Evolutionary conservation across 53 echinoderm and acorn worm species (phyloP).

Genomic region (Zoroaster sp.): DNA sequence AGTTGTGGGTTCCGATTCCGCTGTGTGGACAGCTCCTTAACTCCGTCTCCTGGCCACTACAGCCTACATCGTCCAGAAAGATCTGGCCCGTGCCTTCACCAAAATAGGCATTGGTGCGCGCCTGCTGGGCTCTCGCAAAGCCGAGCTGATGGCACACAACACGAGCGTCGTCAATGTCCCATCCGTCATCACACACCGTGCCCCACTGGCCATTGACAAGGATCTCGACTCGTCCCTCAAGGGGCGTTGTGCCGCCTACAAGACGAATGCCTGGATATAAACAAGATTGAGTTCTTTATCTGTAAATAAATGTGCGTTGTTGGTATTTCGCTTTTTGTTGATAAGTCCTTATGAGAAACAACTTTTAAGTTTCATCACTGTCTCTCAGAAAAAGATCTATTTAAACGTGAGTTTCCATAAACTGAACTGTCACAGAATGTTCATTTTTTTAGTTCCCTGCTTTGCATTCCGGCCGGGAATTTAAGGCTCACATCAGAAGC

Average conservation of each 20-base stretch:
- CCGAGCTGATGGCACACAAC: constrained; percentile 60
- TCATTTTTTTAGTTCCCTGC: no score
- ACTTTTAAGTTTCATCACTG: no score
- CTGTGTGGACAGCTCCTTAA: constrained; percentile 28
- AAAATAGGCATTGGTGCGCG: neutral
- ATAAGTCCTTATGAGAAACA: no score
- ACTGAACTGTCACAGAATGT: no score
- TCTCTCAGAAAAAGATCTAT: no score
- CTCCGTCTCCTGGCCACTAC: constrained; percentile 24
- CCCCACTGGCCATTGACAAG: constrained; percentile 21
- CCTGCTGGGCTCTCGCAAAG: neutral
- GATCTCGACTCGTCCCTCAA: constrained; percentile 50
- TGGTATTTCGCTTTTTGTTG: no score
- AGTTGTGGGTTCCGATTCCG: constrained; percentile 32
- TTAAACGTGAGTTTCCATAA: no score
- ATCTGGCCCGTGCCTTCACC: constrained; percentile 38
- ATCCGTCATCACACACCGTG: constrained; percentile 57
- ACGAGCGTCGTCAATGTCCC: neutral
- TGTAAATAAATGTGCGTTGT: no score
- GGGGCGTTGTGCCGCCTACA: neutral
- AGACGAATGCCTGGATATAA: constrained; percentile 15
- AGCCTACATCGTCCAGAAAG: constrained; percentile 25
- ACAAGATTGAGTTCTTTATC: no score
- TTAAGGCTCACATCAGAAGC: no score
- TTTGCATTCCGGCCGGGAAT: no score